Evolutionary conservation across 1,140 invertebrate genomes (phyloP).

Genomic region (Saccostrea echinata): DNA sequence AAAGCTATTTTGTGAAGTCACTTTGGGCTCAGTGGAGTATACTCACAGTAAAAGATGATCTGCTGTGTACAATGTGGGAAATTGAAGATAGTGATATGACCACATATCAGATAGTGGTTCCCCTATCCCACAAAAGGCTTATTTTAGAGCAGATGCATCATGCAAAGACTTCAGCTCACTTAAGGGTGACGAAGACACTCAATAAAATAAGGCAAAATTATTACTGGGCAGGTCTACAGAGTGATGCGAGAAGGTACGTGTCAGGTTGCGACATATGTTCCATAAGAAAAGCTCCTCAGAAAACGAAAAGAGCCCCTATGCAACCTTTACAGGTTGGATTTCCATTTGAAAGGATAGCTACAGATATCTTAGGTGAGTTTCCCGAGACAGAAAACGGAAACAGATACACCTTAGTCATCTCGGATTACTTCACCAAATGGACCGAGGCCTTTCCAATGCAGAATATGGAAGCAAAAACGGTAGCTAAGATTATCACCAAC

Average conservation of each 20-base stretch:
- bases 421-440: conserved; percentile 60
- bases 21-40: conserved; percentile 39
- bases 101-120: conserved; percentile 57
- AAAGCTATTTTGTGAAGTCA: conserved; percentile 7
- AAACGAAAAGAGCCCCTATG: conserved; percentile 45
- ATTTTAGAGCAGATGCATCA: conserved; percentile 48
- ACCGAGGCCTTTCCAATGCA: conserved; percentile 53
- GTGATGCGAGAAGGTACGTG: conserved; percentile 13
- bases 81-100: conserved; percentile 42
- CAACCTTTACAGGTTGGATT: conserved; percentile 7
- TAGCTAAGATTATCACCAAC: conserved; percentile 54
- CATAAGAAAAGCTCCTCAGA: conserved; percentile 36
- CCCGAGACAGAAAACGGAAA: conserved; percentile 47
- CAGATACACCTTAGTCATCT: conserved; percentile 46
- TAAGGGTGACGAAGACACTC: conserved; percentile 44
- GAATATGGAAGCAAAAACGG: conserved; percentile 50
- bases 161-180: conserved; percentile 48
- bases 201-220: conserved; percentile 30
- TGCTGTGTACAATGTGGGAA: conserved; percentile 49
- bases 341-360: conserved; percentile 51
- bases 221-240: conserved; percentile 48
- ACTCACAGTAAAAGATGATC: conserved; percentile 37
- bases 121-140: conserved; percentile 37
- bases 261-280: conserved; percentile 48
- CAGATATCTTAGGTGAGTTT: conserved; percentile 47